A percentile compares a stretch with the other conserved stretches of the same genome.
phyloP scores from a whole-genome alignment of 2,888 invertebrate species.

The Tyria jacobaeae region DNA sequence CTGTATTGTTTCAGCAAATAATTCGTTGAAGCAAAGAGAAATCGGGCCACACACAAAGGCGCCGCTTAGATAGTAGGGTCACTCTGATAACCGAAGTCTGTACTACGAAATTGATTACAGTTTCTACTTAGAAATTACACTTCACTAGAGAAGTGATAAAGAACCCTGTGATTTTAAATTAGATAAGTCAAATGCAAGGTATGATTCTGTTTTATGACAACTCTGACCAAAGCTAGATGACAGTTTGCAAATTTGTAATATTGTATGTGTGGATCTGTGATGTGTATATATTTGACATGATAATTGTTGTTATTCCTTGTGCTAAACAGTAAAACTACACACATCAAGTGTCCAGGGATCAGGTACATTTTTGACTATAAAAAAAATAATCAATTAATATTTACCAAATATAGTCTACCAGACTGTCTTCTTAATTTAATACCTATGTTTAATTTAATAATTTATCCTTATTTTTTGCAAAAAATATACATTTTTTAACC shows the following conservation, averaged over 20 bases:
- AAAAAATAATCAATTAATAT: too few species aligned
- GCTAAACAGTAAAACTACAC: too few species aligned
- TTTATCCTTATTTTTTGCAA: too few species aligned
- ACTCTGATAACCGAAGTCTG: slow-evolving; percentile 55
- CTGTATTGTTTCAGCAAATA: slow-evolving; percentile 85
- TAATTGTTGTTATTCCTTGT: too few species aligned
- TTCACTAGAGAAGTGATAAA: slow-evolving; percentile 13
- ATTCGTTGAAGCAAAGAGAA: slow-evolving; percentile 79
- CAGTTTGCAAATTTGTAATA: neutral
- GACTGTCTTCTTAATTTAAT: too few species aligned
- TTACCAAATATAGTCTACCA: too few species aligned
- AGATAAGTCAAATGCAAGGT: neutral
- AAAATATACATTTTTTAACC: too few species aligned
- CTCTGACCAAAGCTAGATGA: neutral
- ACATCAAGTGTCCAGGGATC: too few species aligned
- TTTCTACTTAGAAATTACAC: slow-evolving; percentile 22
- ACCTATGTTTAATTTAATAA: too few species aligned
- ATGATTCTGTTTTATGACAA: neutral
- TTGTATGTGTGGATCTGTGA: too few species aligned
- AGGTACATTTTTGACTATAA: too few species aligned
- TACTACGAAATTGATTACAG: slow-evolving; percentile 34
- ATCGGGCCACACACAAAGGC: slow-evolving; percentile 75
- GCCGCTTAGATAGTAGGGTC: slow-evolving; percentile 67
- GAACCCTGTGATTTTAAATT: slow-evolving; percentile 3
- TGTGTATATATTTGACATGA: too few species aligned